Conservation (phyloP, 2,888 invertebrate species). For the Trissonchulus latispiculum region DNA sequence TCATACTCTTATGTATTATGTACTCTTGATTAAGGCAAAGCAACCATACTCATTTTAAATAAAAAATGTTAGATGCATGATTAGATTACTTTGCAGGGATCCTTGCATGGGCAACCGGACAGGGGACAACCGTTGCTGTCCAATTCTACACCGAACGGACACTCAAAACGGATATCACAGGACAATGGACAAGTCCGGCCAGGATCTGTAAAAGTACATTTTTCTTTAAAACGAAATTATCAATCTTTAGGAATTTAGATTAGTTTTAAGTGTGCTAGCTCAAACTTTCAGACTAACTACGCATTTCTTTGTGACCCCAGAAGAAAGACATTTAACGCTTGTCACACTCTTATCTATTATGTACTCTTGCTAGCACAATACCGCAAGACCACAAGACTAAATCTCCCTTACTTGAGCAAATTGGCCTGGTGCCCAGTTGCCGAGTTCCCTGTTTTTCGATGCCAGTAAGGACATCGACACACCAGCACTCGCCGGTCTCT, state of each 20-base stretch:
- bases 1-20: too few species aligned
- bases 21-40: too few species aligned
- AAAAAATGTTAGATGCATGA: not conserved
- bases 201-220: too few species aligned
- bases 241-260: too few species aligned
- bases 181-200: not conserved
- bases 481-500: not conserved
- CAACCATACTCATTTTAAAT: not conserved
- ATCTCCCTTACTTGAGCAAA: slow-evolving; percentile 8
- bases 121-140: not conserved
- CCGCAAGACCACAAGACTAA: too few species aligned
- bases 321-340: not conserved
- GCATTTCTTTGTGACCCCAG: not conserved
- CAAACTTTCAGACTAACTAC: too few species aligned
- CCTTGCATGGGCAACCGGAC: slow-evolving; percentile 4
- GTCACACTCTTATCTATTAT: too few species aligned
- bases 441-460: not conserved
- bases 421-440: not conserved
- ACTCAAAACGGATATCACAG: slow-evolving; percentile 7
- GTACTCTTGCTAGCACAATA: too few species aligned
- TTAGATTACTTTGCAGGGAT: not conserved
- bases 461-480: not conserved
- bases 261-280: too few species aligned
- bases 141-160: slow-evolving; percentile 2
- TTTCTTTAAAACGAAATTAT: too few species aligned